Evolutionary conservation across 2,113 vertebrate genomes (phyloP).

Genomic region (Forbesichthys agassizii): DNA sequence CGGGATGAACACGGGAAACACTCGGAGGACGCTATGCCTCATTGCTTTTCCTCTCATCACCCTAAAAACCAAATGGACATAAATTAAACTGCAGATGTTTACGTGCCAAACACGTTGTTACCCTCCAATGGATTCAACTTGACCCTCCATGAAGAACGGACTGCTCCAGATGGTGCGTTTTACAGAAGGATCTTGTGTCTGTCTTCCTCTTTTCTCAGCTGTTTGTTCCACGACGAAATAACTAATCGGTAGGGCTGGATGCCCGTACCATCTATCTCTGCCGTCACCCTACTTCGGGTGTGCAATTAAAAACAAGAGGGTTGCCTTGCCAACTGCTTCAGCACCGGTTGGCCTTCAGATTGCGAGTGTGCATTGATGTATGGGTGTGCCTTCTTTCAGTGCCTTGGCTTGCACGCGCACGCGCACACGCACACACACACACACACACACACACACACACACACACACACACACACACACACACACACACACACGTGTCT

Average conservation of each 20-base stretch:
- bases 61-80: conserved; percentile 14
- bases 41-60: conserved; percentile 11
- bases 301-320: conserved; percentile 50
- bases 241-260: conserved; percentile 16
- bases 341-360: conserved; percentile 50
- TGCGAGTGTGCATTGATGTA: conserved; percentile 8
- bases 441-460: background rate
- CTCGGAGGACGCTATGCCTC: no score
- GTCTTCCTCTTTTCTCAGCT: conserved; percentile 21
- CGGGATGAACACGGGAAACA: background rate
- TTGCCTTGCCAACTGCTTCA: conserved; percentile 55
- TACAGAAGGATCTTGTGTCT: conserved; percentile 49
- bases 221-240: conserved; percentile 17
- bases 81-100: background rate
- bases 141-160: conserved; percentile 17
- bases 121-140: conserved; percentile 7
- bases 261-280: conserved; percentile 18
- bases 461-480: conserved; percentile 14
- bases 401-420: background rate
- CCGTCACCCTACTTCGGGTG: conserved; percentile 33
- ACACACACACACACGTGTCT: conserved; percentile 22
- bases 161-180: conserved; percentile 33
- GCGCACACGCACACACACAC: background rate
- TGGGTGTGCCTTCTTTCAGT: background rate
- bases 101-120: background rate